Conservation (phyloP, 2,113 vertebrate genomes). For the Tenebrosternarchus preto region DNA sequence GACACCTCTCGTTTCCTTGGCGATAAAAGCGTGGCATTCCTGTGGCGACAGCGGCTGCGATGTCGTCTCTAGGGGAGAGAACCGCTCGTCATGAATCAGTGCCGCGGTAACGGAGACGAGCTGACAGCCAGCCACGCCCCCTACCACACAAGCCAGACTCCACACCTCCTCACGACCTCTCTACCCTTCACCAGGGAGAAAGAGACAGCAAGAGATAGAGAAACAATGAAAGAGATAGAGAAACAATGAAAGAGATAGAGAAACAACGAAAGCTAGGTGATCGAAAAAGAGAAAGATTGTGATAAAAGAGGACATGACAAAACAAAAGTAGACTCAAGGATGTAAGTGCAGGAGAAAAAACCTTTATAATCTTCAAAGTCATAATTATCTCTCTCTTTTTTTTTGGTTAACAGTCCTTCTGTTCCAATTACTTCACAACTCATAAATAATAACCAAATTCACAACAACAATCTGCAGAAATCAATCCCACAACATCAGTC, state of each 20-base stretch:
- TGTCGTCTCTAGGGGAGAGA: constrained; percentile 72
- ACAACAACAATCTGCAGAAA: too few relatives aligned
- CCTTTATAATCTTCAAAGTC: not conserved
- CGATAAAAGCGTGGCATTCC: constrained; percentile 59
- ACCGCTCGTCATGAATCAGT: constrained; percentile 68
- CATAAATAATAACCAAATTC: too few relatives aligned
- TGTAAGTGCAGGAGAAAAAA: not conserved
- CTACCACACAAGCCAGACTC: constrained; percentile 72
- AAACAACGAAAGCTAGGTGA: not conserved
- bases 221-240: not conserved
- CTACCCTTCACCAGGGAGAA: constrained; percentile 58
- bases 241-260: not conserved
- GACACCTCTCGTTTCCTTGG: constrained; percentile 8
- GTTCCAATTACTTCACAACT: too few relatives aligned
- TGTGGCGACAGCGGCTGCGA: constrained; percentile 74
- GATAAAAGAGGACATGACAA: constrained; percentile 1
- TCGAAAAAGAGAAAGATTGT: not conserved
- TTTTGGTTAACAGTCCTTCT: too few relatives aligned
- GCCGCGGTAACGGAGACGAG: constrained; percentile 69
- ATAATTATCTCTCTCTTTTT: too few relatives aligned
- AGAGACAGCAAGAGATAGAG: constrained; percentile 28
- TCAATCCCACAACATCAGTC: too few relatives aligned
- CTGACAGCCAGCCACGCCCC: constrained; percentile 74
- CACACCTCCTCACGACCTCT: constrained; percentile 69
- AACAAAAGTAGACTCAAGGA: constrained; percentile 14